Conservation (phyloP, 2,888 invertebrate genomes). For the Chrysolina americana region DNA sequence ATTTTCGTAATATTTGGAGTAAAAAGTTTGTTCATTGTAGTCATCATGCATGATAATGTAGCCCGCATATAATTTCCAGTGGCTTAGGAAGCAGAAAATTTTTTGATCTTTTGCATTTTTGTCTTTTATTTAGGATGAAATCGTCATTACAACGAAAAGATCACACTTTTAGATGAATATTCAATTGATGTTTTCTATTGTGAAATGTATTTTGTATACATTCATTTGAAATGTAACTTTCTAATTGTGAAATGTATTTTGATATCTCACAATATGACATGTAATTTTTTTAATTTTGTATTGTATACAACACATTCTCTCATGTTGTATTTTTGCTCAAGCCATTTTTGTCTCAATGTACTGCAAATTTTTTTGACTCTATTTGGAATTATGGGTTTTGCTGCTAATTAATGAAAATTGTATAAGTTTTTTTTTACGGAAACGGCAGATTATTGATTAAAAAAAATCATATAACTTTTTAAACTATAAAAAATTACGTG, state of each 20-base stretch:
- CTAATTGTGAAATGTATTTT: slow-evolving; percentile 54
- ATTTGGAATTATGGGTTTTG: neutral
- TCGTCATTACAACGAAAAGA: slow-evolving; percentile 58
- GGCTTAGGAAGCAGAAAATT: slow-evolving; percentile 61
- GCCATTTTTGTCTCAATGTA: slow-evolving; percentile 59
- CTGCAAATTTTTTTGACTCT: slow-evolving; percentile 67
- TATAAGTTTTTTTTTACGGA: neutral
- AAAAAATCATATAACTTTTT: too few relatives aligned
- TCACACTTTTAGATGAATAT: slow-evolving; percentile 43
- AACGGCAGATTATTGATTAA: too few relatives aligned
- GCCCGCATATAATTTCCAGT: slow-evolving; percentile 58
- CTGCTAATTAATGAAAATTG: neutral
- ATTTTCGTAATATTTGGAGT: slow-evolving; percentile 33
- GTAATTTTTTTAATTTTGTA: slow-evolving; percentile 59
- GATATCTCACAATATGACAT: slow-evolving; percentile 58
- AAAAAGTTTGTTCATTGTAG: slow-evolving; percentile 18
- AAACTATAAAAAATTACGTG: too few relatives aligned
- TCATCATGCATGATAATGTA: slow-evolving; percentile 54
- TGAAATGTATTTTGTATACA: slow-evolving; percentile 56
- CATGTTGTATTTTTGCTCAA: slow-evolving; percentile 44
- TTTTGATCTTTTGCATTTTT: slow-evolving; percentile 64
- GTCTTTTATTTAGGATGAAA: slow-evolving; percentile 65
- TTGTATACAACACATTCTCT: slow-evolving; percentile 52
- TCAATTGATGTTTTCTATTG: slow-evolving; percentile 43
- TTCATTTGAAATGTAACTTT: slow-evolving; percentile 56